phyloP scores from a whole-genome alignment of 2,113 vertebrate species.

The Puffinus mauretanicus region DNA sequence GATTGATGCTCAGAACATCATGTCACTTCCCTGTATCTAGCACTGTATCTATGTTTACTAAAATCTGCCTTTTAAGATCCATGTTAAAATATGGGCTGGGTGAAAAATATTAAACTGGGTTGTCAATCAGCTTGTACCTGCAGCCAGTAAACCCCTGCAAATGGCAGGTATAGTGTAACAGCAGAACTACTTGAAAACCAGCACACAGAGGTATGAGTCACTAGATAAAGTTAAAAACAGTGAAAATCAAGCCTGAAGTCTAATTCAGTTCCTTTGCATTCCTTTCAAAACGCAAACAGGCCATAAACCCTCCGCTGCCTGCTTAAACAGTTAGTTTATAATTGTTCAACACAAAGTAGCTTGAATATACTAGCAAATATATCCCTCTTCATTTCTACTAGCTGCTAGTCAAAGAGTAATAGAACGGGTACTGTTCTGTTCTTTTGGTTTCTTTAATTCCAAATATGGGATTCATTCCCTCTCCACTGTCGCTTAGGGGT shows the following conservation, averaged over 20 bases:
- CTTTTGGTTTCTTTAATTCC: background rate
- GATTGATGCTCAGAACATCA: background rate
- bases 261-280: background rate
- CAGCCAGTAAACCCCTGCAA: background rate
- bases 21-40: background rate
- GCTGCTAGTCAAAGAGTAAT: background rate
- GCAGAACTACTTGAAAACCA: background rate
- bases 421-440: background rate
- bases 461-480: background rate
- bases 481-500: background rate
- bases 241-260: background rate
- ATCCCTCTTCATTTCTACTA: background rate
- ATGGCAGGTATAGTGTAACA: background rate
- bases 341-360: background rate
- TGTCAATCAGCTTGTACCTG: background rate
- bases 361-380: background rate
- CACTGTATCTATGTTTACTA: background rate
- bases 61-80: background rate
- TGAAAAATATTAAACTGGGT: background rate
- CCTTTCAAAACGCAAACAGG: background rate
- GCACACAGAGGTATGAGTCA: background rate
- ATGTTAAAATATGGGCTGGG: background rate
- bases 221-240: background rate
- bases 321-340: background rate
- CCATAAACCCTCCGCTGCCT: background rate